Evolutionary conservation across 2,113 vertebrate species (phyloP).

Genomic region (Isurus oxyrinchus): DNA sequence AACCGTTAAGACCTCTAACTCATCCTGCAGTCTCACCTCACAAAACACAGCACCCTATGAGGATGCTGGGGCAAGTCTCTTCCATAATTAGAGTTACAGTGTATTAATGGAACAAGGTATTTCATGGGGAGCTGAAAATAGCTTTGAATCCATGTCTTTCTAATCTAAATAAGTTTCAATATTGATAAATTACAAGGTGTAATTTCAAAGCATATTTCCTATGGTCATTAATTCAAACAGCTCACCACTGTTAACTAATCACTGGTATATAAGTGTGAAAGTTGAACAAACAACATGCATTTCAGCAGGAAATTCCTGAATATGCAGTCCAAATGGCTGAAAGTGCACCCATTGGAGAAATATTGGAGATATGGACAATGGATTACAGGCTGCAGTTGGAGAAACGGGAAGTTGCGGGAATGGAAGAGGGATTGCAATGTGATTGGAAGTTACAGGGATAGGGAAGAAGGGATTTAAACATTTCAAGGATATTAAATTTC

Average conservation of each 20-base stretch:
- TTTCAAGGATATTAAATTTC: background rate
- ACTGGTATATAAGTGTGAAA: background rate
- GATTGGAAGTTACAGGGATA: background rate
- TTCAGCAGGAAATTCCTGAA: too few relatives aligned
- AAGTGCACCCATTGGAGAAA: background rate
- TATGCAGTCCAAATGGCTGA: background rate
- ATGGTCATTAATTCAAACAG: background rate
- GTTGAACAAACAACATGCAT: background rate
- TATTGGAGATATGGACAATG: too few relatives aligned
- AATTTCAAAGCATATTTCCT: background rate
- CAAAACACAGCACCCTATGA: too few relatives aligned
- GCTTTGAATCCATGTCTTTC: background rate
- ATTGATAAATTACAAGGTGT: background rate
- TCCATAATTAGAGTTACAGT: too few relatives aligned
- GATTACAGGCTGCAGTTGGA: background rate
- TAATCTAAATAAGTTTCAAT: background rate
- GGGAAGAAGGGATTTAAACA: background rate
- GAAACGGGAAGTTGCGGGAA: background rate
- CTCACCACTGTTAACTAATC: background rate
- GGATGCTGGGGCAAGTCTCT: too few relatives aligned
- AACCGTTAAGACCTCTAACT: too few relatives aligned
- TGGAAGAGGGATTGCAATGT: background rate
- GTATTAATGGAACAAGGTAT: too few relatives aligned
- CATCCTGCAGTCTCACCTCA: too few relatives aligned
- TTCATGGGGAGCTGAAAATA: background rate